Evolutionary conservation across 2,888 invertebrate genomes (phyloP), one percentile per base, ranked within the genome.

Genomic region (Pterostichus madidus): DNA sequence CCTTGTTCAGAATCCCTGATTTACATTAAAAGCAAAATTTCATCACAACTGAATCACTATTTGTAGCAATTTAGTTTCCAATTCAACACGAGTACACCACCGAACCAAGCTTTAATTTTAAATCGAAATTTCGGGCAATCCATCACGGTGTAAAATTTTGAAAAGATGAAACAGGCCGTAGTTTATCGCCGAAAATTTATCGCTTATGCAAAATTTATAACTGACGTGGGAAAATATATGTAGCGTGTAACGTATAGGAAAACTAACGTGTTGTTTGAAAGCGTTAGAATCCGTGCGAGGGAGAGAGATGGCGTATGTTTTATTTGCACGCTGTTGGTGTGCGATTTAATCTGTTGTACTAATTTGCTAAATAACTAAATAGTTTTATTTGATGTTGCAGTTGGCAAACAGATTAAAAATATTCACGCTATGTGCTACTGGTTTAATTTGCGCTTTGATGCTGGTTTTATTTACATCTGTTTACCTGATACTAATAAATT

Each of bases 141-240:
- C 73, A 73, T 73, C 73, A 73, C 39, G 15, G 17, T 46, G 73
- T 73, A 49, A 49, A 73, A 73, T 49, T 73, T 49, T 46, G 73
- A 73, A 80, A 80, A 80, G 49, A 80, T 68, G 80, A 68, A 68
- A 80, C 80, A 80, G 71, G 56, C 56, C 59, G 80, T 56, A 71
- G 71, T 68, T 80, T 80, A 71, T 71, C 35, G 73, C 56, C 44
- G 17, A 49, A 56, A 80, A 80, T 80, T 80, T 80, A 80, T 80
- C 73, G 80, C 53, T 80, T 80, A 73, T 80, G 80, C 71, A 80
- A 80, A 80, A 80, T 80, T 80, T 80, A 80, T 80, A 80, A 80
- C 80, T 68, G 73, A 24, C 56, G 49, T 71, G 52, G 71, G 32
- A 24, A 73, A 80, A 80, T 80, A 80, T 80, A 80, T 80, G 80